A percentile compares a stretch with the other conserved stretches of the same genome.
phyloP scores from a whole-genome alignment of 2,113 vertebrate genomes.

The Nothobranchius kuhntae region DNA sequence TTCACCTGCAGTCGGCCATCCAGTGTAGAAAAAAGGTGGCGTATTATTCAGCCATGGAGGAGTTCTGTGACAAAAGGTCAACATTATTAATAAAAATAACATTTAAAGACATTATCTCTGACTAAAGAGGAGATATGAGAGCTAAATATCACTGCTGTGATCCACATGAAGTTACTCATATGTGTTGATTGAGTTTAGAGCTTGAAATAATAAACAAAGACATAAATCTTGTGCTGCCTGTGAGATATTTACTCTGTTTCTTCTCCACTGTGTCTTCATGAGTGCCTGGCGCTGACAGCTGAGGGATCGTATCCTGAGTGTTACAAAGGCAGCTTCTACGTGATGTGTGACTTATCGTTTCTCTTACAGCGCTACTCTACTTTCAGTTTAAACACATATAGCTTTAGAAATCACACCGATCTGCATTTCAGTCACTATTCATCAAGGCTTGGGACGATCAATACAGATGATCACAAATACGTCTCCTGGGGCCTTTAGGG shows the following conservation, averaged over 20 bases:
- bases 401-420: slow-evolving; percentile 20
- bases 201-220: background rate
- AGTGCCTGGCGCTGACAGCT: background rate
- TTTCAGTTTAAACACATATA: background rate
- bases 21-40: background rate
- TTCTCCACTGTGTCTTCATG: background rate
- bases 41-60: background rate
- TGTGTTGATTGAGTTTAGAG: no score
- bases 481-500: slow-evolving; percentile 14
- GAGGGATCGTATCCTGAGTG: background rate
- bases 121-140: background rate
- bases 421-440: slow-evolving; percentile 14
- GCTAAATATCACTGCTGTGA: background rate
- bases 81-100: background rate
- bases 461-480: background rate
- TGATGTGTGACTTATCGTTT: background rate
- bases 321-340: background rate
- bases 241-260: background rate
- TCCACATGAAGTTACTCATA: no score
- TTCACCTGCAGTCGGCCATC: background rate
- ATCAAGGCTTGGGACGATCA: slow-evolving; percentile 22
- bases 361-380: slow-evolving; percentile 3
- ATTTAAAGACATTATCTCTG: background rate
- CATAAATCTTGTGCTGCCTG: background rate
- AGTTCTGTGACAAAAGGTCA: background rate